Evolutionary conservation across 2,113 vertebrate genomes (phyloP).

Genomic region (Nymphicus hollandicus): DNA sequence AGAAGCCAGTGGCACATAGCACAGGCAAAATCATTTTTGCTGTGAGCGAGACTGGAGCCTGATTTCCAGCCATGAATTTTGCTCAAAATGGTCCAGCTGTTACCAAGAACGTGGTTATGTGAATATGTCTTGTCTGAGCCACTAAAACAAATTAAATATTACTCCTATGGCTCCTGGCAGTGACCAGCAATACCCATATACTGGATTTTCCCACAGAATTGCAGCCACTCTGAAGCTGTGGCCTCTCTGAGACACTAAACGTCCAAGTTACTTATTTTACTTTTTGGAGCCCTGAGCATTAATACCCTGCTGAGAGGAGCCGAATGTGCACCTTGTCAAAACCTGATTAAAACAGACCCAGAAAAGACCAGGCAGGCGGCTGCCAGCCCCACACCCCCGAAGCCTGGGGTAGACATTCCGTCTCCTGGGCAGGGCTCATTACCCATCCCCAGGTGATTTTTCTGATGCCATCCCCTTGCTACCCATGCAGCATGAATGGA

Average conservation of each 20-base stretch:
- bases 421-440: neutral
- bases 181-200: neutral
- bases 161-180: neutral
- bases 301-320: neutral
- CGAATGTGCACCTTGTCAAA: neutral
- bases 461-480: neutral
- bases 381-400: neutral
- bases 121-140: neutral
- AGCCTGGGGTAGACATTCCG: no score
- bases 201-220: rapidly evolving
- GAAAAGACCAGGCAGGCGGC: neutral
- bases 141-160: neutral
- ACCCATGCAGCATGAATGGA: rapidly evolving
- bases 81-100: neutral
- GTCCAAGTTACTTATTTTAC: no score
- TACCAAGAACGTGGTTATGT: rapidly evolving
- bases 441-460: neutral
- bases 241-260: neutral
- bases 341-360: neutral
- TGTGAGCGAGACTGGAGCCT: rapidly evolving
- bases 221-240: neutral
- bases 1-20: rapidly evolving
- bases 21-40: neutral
- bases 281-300: neutral
- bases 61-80: neutral